A percentile compares a stretch with the other conserved stretches of the same genome.
Conservation (phyloP, 2,888 invertebrate species). For the Cetonia aurata region DNA sequence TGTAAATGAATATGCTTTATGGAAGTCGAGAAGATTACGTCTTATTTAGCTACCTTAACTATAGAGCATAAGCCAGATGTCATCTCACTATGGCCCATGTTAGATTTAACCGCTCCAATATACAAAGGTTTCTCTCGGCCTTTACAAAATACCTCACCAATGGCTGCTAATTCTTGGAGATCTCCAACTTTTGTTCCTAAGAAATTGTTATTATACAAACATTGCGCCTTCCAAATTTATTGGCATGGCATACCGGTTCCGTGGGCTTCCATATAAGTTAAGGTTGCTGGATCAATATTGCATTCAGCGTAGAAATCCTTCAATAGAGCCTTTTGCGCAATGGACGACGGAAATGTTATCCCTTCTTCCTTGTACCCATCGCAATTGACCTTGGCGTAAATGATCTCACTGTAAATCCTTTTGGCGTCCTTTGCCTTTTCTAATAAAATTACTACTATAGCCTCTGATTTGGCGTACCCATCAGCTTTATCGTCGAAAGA, state of each 20-base stretch:
- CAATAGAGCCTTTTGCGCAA: constrained; percentile 73
- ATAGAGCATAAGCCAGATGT: constrained; percentile 86
- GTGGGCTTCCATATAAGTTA: constrained; percentile 90
- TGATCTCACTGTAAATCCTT: constrained; percentile 73
- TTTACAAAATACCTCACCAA: constrained; percentile 83
- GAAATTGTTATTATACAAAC: neutral
- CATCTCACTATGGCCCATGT: constrained; percentile 94
- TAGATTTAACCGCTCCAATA: constrained; percentile 94
- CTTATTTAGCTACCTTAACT: too few relatives aligned
- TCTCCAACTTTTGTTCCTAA: constrained; percentile 86
- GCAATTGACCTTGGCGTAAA: constrained; percentile 62
- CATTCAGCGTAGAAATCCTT: constrained; percentile 78
- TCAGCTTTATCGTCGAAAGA: constrained; percentile 88
- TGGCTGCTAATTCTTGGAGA: constrained; percentile 89
- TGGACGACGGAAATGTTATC: constrained; percentile 64
- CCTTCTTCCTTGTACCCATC: constrained; percentile 64
- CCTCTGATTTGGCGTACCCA: constrained; percentile 90
- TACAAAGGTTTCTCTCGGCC: constrained; percentile 80
- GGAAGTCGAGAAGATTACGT: too few relatives aligned
- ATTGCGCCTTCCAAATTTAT: neutral
- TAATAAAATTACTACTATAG: constrained; percentile 77
- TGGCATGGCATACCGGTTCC: constrained; percentile 69
- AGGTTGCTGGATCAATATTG: constrained; percentile 75
- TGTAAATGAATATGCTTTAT: neutral
- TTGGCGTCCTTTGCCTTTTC: constrained; percentile 73